Base-by-base conservation (phyloP, 2,888 invertebrate genomes). In the Platycheirus albimanus region DNA sequence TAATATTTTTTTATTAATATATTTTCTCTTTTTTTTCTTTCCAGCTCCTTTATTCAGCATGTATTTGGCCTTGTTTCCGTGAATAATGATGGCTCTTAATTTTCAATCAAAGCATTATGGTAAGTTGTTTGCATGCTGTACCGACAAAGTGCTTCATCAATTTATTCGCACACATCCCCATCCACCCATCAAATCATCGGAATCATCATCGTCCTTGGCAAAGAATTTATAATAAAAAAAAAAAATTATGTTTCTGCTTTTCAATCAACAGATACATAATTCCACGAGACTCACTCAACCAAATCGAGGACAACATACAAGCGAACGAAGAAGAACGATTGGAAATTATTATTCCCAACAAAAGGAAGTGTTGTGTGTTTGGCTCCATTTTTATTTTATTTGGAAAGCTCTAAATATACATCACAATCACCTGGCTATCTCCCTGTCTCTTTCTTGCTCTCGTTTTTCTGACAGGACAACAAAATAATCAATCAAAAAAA, bases 401-500 rank as follows among this genome's bases (percentile, higher is more conserved):
- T 43, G 19, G 33, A 28, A 45, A 61, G 17, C 7, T 43, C 45
- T 45, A 19, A 61, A 61, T 17, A 64, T 54, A 61, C 71, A 69
- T 72, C 77, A 78, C 43, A 74, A 38, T 74, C 83, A 78, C 83
- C 83, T 78, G 74, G 17, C 41, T 8, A n/a, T 28, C n/a, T 6
- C 47, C 83, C 83, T 78, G 74, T 28, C 41, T 8, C 24, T 28
- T 5, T 6, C 47, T 47, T 7, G 10, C n/a, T 0, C 47, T 20
- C 47, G 11, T 41, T 19, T 19, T 11, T 24, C 38, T 7, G 7
- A 1, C 20, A 11, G 28, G 30, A 24, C 19, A 79, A 47, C 54
- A 63, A 67, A 72, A 72, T 69, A 83, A 83, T 83, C 83, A 78
- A 83, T 83, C 83, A 83, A 64, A 69, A n/a, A n/a, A n/a, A n/a